phyloP scores from a whole-genome alignment of 1,140 invertebrate genomes.

The Zaprionus vittiger region DNA sequence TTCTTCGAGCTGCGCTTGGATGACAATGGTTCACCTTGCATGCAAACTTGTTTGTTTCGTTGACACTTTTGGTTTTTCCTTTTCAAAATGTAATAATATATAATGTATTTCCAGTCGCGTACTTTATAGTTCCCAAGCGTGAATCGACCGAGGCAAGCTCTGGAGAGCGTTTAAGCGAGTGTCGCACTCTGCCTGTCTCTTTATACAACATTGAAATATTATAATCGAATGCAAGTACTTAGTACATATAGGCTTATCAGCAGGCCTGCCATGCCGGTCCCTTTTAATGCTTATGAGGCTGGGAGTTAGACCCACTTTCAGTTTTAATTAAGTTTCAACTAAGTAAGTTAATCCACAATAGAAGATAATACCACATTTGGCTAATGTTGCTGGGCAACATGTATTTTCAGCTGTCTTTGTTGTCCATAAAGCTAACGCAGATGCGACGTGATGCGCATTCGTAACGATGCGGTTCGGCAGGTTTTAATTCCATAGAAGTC shows the following conservation, averaged over 20 bases:
- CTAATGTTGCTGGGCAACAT: slow-evolving; percentile 30
- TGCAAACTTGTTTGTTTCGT: slow-evolving; percentile 46
- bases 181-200: slow-evolving; percentile 3
- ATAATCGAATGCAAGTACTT: slow-evolving; percentile 3
- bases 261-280: slow-evolving; percentile 53
- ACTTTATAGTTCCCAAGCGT: slow-evolving; percentile 4
- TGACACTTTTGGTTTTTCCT: slow-evolving; percentile 64
- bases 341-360: slow-evolving; percentile 21
- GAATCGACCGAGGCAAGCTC: slow-evolving; percentile 19
- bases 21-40: slow-evolving; percentile 54
- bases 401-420: slow-evolving; percentile 11
- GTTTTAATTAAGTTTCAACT: slow-evolving; percentile 4
- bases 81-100: slow-evolving; percentile 5
- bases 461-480: slow-evolving; percentile 65
- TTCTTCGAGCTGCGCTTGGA: slow-evolving; percentile 19
- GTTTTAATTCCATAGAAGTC: slow-evolving; percentile 70
- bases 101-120: slow-evolving; percentile 21
- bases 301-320: slow-evolving; percentile 50
- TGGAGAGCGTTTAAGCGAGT: slow-evolving; percentile 23
- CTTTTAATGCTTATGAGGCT: slow-evolving; percentile 64
- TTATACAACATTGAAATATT: slow-evolving; percentile 37
- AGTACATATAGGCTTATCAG: slow-evolving; percentile 41
- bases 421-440: slow-evolving; percentile 16
- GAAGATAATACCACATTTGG: slow-evolving; percentile 14
- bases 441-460: slow-evolving; percentile 61